Percentiles rank a stretch among this genome's conserved stretches.
phyloP scores from a whole-genome alignment of 2,888 invertebrate species.

The Melanargia galathea region DNA sequence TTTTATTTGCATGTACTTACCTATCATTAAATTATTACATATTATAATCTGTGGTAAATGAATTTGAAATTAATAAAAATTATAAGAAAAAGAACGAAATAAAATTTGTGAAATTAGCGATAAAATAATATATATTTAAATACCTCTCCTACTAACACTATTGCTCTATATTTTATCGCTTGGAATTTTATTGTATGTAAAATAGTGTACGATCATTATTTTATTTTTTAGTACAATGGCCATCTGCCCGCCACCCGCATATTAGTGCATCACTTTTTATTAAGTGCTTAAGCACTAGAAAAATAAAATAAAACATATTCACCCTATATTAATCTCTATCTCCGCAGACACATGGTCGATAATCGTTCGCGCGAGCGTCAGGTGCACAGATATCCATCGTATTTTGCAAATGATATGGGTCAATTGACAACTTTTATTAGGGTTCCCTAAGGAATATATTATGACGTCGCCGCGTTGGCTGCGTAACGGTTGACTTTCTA shows the following conservation, averaged over 20 bases:
- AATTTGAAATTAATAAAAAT: too few relatives aligned
- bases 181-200: background rate
- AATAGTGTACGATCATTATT: background rate
- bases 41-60: too few relatives aligned
- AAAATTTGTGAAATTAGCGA: too few relatives aligned
- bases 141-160: too few relatives aligned
- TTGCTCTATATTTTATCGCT: too few relatives aligned
- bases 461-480: slow-evolving; percentile 9
- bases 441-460: slow-evolving; percentile 21
- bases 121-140: too few relatives aligned
- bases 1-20: too few relatives aligned
- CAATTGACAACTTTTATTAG: slow-evolving; percentile 31
- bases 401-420: slow-evolving; percentile 35
- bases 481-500: background rate
- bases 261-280: slow-evolving; percentile 28
- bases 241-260: slow-evolving; percentile 39
- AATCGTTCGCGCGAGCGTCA: slow-evolving; percentile 23
- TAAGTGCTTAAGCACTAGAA: slow-evolving; percentile 27
- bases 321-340: slow-evolving; percentile 5
- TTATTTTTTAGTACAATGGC: slow-evolving; percentile 16
- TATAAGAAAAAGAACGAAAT: too few relatives aligned
- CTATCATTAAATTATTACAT: too few relatives aligned
- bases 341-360: background rate
- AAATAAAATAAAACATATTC: background rate
- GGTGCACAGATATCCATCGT: slow-evolving; percentile 31